A percentile compares a stretch with the other conserved stretches of the same genome.
Conservation (phyloP, 53 echinoderm and acorn worm species). For the Echinarachnius parma region DNA sequence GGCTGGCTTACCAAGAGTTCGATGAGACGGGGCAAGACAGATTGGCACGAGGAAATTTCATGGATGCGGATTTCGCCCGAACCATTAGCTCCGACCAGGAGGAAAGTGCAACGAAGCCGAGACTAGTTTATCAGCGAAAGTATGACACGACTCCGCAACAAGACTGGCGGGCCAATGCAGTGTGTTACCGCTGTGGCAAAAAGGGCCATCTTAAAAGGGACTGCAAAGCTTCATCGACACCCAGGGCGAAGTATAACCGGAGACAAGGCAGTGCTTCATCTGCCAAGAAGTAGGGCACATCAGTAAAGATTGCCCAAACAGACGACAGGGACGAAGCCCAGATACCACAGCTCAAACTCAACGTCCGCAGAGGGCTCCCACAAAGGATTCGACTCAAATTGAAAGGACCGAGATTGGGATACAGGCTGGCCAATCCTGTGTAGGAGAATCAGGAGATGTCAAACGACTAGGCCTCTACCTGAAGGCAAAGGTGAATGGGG, state of each 20-base stretch:
- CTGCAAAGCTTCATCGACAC: neutral
- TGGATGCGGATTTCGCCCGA: constrained; percentile 39
- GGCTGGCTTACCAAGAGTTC: constrained; percentile 14
- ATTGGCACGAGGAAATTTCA: constrained; percentile 34
- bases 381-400: too few relatives aligned
- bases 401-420: constrained; percentile 14
- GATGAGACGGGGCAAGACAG: constrained; percentile 18
- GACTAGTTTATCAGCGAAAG: neutral
- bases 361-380: too few relatives aligned
- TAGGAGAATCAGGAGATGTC: constrained; percentile 20
- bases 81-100: neutral
- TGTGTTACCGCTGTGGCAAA: neutral
- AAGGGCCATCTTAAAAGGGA: neutral
- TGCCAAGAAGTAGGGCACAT: too few relatives aligned
- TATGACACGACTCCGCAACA: neutral
- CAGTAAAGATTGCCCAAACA: too few relatives aligned
- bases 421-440: neutral
- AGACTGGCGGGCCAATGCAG: neutral
- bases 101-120: neutral
- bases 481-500: neutral
- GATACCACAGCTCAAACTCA: too few relatives aligned
- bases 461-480: neutral
- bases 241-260: neutral
- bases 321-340: too few relatives aligned
- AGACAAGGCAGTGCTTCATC: neutral